A percentile compares a stretch with the other conserved stretches of the same genome.
Conservation (phyloP, 2,113 vertebrate genomes). For the Ctenodactylus gundi region DNA sequence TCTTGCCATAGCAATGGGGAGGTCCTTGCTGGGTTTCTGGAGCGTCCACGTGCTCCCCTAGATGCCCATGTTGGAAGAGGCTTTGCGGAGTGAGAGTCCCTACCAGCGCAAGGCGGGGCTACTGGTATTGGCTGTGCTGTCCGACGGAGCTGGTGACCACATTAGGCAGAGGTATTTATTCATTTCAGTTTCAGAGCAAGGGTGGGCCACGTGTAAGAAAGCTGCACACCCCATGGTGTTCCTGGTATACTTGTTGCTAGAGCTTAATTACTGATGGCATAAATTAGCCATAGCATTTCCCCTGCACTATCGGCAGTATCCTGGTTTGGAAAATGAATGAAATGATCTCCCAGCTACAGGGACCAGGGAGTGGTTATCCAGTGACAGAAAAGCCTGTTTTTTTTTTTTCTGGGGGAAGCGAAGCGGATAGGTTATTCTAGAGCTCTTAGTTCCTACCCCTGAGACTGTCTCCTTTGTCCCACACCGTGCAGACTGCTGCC, state of each 20-base stretch:
- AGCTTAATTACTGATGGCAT: background rate
- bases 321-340: background rate
- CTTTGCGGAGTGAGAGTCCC: slow-evolving; percentile 85
- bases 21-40: background rate
- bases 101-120: slow-evolving; percentile 92
- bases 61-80: slow-evolving; percentile 88
- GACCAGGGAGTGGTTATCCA: background rate
- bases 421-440: background rate
- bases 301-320: background rate
- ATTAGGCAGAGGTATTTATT: slow-evolving; percentile 89
- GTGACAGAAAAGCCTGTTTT: background rate
- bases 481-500: slow-evolving; percentile 84
- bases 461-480: background rate
- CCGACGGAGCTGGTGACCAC: slow-evolving; percentile 93
- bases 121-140: slow-evolving; percentile 92
- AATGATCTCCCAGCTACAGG: background rate
- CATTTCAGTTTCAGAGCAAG: background rate
- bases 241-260: background rate
- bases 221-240: background rate
- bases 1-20: background rate
- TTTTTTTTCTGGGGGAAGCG: background rate
- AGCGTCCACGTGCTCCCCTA: slow-evolving; percentile 42
- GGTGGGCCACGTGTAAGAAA: background rate
- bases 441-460: background rate
- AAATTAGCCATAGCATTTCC: background rate